Evolutionary conservation across 1,140 invertebrate species (phyloP), one percentile per base, ranked within the genome.

Genomic region (Oryctes rhinoceros): DNA sequence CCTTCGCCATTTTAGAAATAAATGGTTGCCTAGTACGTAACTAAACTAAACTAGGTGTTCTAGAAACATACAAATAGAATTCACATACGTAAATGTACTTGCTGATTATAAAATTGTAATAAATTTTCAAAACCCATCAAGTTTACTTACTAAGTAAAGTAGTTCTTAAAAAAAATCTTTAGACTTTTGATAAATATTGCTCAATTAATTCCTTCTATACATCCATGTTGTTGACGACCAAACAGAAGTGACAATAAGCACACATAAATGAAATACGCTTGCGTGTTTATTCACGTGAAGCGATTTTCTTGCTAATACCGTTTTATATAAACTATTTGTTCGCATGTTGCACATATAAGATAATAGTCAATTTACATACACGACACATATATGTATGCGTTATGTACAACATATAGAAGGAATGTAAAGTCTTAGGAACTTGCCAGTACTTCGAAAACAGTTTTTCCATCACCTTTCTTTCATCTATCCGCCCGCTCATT

Each of bases 251-350:
- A 30, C 30, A 35, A 71, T 71, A 71, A 71, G 7, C 37, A 71
- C 77, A 78, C 53, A 53, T 78, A 78, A 78, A 59, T 78, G 77
- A 78, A 76, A 76, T 47, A 78, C 53, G 11, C 24, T 47, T 78
- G 47, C 77, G 77, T 78, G 49, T 30, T 78, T 48, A 59, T 39
- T 53, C 18, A 10, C 35, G 53, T 78, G 53, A 53, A 47, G 9
- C 11, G 76, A 48, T 47, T 78, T 78, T 78, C 24, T 78, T 53
- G 35, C 47, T 78, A 78, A 53, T 78, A 59, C 62, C 48, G 49
- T 59, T 49, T 78, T 78, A 78, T 78, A 78, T 59, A 48, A 78
- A 59, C 47, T 78, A 78, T 78, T 53, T 59, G 18, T 49, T 78
- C 30, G 77, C 77, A 59, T 78, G 77, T 20, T 39, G 24, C n/a